Evolutionary conservation across 2,113 vertebrate species (phyloP).

Genomic region (Ivindomyrus marchei): DNA sequence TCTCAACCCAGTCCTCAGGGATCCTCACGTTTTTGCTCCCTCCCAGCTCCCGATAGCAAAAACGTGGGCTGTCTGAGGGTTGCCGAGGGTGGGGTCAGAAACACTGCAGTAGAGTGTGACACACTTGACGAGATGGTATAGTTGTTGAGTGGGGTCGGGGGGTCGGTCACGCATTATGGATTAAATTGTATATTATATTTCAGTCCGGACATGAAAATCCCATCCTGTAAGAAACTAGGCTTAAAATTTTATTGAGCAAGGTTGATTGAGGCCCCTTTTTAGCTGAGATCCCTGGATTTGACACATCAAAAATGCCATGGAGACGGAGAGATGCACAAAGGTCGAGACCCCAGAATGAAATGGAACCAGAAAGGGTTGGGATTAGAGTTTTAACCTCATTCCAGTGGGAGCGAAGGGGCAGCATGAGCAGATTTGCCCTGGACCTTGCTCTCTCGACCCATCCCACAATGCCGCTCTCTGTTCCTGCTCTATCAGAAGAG

Average conservation of each 20-base stretch:
- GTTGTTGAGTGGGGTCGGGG: neutral
- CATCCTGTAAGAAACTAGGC: neutral
- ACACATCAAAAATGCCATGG: neutral
- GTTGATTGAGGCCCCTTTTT: neutral
- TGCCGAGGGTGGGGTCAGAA: neutral
- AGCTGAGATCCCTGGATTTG: neutral
- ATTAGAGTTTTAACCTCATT: slow-evolving; percentile 12
- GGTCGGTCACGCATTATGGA: neutral
- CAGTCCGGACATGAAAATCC: neutral
- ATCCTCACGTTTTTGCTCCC: neutral
- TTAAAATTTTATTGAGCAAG: neutral
- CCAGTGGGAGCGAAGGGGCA: neutral
- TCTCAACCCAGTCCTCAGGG: neutral
- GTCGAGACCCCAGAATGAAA: neutral
- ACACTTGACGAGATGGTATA: neutral
- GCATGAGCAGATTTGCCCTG: slow-evolving; percentile 10
- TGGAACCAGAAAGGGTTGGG: neutral
- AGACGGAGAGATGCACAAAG: neutral
- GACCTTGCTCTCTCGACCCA: neutral
- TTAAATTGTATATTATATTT: neutral
- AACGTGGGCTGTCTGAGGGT: neutral
- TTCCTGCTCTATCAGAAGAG: neutral
- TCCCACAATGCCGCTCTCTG: neutral
- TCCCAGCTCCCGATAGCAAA: neutral
- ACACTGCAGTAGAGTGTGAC: neutral